Evolutionary conservation across 2,888 invertebrate genomes (phyloP).

Genomic region (Agriopis aurantiaria): DNA sequence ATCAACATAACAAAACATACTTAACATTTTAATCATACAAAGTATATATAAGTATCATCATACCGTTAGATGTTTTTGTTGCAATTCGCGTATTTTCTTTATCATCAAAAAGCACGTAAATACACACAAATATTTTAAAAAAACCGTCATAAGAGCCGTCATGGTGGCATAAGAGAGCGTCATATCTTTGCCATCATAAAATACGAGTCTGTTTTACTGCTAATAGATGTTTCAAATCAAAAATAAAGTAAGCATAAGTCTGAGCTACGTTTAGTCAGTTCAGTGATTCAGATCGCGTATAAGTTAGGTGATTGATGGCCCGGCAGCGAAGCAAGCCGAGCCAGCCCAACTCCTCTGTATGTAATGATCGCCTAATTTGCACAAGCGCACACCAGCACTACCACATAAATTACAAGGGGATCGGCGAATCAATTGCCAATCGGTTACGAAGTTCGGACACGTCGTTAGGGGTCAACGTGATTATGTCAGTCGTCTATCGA

Average conservation of each 20-base stretch:
- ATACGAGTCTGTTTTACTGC: too few species aligned
- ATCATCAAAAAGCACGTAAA: too few species aligned
- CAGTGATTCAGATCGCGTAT: slow-evolving; percentile 41
- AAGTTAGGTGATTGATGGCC: slow-evolving; percentile 49
- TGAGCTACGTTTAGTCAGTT: slow-evolving; percentile 2
- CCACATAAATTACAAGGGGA: slow-evolving; percentile 37
- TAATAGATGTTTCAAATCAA: too few species aligned
- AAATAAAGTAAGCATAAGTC: neutral
- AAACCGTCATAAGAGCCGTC: too few species aligned
- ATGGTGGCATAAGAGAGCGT: too few species aligned
- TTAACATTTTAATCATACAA: too few species aligned
- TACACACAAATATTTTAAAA: too few species aligned
- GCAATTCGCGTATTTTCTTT: too few species aligned
- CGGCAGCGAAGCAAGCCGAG: slow-evolving; percentile 14
- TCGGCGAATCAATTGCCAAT: slow-evolving; percentile 41
- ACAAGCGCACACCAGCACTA: slow-evolving; percentile 33
- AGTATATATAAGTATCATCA: too few species aligned
- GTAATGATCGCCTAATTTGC: slow-evolving; percentile 44
- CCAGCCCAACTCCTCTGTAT: slow-evolving; percentile 36
- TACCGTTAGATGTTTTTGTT: too few species aligned
- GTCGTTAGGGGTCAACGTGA: slow-evolving; percentile 30
- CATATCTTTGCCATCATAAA: too few species aligned
- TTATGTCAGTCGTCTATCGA: slow-evolving; percentile 32
- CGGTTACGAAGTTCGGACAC: slow-evolving; percentile 39
- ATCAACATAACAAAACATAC: too few species aligned